These are phyloP conservation scores for Halcyon leucocephala DNA, from an alignment of 2,797 vertebrate genomes.

Conservation along the genomic window DNA sequence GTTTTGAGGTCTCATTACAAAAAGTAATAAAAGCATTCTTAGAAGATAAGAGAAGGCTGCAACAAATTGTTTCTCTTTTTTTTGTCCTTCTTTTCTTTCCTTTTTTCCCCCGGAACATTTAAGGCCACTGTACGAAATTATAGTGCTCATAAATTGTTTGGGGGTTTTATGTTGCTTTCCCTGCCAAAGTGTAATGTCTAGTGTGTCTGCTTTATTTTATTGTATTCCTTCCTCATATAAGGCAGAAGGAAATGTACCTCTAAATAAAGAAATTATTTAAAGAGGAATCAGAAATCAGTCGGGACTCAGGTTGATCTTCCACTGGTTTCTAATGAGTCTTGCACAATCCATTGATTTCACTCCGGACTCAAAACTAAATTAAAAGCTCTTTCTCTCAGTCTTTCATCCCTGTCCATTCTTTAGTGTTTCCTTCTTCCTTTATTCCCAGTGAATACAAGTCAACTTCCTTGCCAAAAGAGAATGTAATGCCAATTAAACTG, in stretches of 20 bases:
- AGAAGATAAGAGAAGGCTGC: not conserved
- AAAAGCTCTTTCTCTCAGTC: not conserved
- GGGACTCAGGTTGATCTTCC: not conserved
- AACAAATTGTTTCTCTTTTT: fast-evolving
- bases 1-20: not conserved
- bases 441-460: not conserved
- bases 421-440: not conserved
- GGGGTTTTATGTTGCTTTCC: fast-evolving
- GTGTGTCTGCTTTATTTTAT: not conserved
- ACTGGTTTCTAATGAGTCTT: not conserved
- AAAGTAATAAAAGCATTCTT: not conserved
- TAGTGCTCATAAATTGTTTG: not conserved
- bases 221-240: not conserved
- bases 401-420: not conserved
- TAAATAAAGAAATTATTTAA: not conserved
- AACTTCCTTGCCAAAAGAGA: not conserved
- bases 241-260: not conserved
- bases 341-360: not conserved
- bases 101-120: fast-evolving
- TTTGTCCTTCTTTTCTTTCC: no score
- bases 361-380: not conserved
- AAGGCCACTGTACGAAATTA: not conserved
- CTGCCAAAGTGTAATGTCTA: not conserved
- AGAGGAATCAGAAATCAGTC: not conserved
- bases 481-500: not conserved